Conservation (phyloP, 2,113 vertebrate genomes). For the Onychostruthus taczanowskii region DNA sequence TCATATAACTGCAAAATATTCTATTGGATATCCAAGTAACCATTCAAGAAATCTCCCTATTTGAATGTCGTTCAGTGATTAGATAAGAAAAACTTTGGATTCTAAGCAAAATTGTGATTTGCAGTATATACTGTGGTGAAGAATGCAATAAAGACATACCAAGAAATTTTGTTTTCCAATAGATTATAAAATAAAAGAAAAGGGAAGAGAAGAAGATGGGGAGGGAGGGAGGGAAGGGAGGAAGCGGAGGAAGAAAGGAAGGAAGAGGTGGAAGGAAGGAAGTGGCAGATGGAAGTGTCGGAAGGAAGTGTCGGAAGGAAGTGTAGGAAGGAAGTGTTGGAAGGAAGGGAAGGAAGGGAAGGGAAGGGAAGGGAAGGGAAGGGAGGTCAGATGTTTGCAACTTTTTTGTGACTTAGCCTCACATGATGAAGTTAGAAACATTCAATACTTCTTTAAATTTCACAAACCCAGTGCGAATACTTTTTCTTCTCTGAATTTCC, state of each 20-base stretch:
- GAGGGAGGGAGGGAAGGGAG: fast-evolving
- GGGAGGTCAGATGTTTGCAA: not conserved
- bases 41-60: not conserved
- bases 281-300: no score
- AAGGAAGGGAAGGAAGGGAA: fast-evolving
- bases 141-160: not conserved
- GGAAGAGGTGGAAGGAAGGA: no score
- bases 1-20: not conserved
- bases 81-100: not conserved
- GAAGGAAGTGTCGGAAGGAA: no score
- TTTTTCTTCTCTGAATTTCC: not conserved
- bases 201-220: not conserved
- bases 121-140: not conserved
- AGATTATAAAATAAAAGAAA: not conserved
- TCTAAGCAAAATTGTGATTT: not conserved
- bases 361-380: no score
- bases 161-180: not conserved
- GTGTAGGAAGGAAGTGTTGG: no score
- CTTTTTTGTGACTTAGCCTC: not conserved
- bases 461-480: not conserved
- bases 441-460: not conserved
- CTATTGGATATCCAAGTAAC: not conserved
- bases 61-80: not conserved
- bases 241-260: no score
- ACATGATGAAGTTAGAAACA: not conserved